Percentiles rank a stretch among this genome's conserved stretches.
These are phyloP conservation scores for Cochlearius cochlearius DNA, from an alignment of 2,113 vertebrate genomes.

Conservation along the genomic window DNA sequence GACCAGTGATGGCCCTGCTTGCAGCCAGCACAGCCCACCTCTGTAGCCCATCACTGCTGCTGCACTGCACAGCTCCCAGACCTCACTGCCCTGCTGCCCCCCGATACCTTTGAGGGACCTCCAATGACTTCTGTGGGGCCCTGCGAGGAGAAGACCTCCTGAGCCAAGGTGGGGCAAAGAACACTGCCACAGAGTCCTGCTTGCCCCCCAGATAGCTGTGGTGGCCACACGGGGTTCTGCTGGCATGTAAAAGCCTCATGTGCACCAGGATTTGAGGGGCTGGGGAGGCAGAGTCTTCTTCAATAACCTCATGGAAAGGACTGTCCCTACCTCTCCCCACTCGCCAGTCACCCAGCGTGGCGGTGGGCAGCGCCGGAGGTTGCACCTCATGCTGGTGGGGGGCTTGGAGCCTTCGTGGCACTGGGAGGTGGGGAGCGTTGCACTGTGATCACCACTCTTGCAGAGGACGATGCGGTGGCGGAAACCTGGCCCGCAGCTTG, in stretches of 20 bases:
- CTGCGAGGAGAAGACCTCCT: neutral
- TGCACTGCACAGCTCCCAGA: neutral
- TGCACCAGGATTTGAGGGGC: neutral
- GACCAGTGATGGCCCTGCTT: neutral
- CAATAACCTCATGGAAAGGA: neutral
- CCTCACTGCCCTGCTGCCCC: neutral
- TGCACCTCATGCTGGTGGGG: constrained; percentile 92
- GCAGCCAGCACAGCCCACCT: neutral
- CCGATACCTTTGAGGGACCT: neutral
- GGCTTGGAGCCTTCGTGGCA: constrained; percentile 85
- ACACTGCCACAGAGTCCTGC: accelerated
- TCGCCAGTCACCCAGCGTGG: constrained; percentile 91
- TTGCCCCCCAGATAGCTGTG: neutral
- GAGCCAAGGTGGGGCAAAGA: neutral
- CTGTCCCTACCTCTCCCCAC: constrained; percentile 88
- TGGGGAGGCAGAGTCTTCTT: neutral
- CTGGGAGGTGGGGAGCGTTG: constrained; percentile 80
- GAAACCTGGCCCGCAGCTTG: constrained; percentile 92
- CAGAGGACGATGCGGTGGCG: constrained; percentile 92
- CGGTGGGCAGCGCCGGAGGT: constrained; percentile 90
- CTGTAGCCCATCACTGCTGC: neutral
- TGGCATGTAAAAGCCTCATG: neutral
- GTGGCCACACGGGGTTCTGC: neutral
- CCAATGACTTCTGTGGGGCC: neutral
- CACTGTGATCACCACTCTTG: constrained; percentile 86